These are phyloP conservation scores for Alethe diademata DNA, from an alignment of 2,113 vertebrate genomes.

Conservation along the genomic window DNA sequence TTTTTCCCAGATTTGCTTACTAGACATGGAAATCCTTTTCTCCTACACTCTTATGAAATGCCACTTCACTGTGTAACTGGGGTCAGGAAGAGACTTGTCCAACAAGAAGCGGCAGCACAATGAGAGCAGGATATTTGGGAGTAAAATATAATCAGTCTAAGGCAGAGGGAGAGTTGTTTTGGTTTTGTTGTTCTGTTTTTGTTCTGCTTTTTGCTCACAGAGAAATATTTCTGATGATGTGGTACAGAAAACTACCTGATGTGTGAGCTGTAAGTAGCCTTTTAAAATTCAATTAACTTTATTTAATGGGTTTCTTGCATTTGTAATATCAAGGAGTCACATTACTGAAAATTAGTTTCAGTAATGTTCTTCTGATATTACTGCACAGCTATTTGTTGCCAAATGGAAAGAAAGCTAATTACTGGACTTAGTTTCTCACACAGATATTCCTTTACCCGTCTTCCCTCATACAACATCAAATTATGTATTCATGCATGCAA, in stretches of 20 bases:
- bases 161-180: background rate
- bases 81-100: background rate
- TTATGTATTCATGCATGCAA: background rate
- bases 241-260: slow-evolving; percentile 60
- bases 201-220: background rate
- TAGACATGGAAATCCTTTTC: background rate
- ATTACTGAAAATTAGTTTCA: slow-evolving; percentile 70
- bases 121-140: background rate
- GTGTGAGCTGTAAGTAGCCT: slow-evolving; percentile 44
- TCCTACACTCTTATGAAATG: background rate
- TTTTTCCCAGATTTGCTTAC: background rate
- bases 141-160: background rate
- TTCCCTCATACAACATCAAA: background rate
- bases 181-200: background rate
- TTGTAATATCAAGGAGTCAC: slow-evolving; percentile 62
- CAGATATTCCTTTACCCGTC: background rate
- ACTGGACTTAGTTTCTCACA: background rate
- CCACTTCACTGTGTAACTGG: background rate
- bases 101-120: background rate
- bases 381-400: slow-evolving; percentile 50
- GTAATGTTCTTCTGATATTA: slow-evolving; percentile 57
- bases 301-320: slow-evolving; percentile 63
- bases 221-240: slow-evolving; percentile 25
- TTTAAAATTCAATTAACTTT: slow-evolving; percentile 74
- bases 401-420: slow-evolving; percentile 52